Conservation (phyloP, 2,113 vertebrate genomes). For the rat (Rattus norvegicus) region GRCr8 NC_086030.1:49238501-49239000, state of each 20-base stretch:
- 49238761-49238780: not conserved
- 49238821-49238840: not conserved
- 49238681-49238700: not conserved
- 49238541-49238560: not conserved
- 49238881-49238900: not conserved
- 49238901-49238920: not conserved
- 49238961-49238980: not conserved
- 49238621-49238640: too few species aligned
- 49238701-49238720: not conserved
- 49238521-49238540: not conserved
- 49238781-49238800: not conserved
- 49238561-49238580: not conserved
- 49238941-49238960: too few species aligned
- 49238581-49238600: too few species aligned
- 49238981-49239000: not conserved
- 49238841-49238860: not conserved
- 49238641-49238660: not conserved
- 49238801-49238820: not conserved
- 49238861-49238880: not conserved
- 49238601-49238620: too few species aligned
- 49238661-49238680: not conserved
- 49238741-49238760: not conserved
- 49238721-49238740: not conserved
- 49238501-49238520: not conserved
- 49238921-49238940: not conserved